Percentiles rank a stretch among this genome's conserved stretches.
These are phyloP conservation scores for Tubiluchus corallicola DNA, from an alignment of 2,888 invertebrate genomes.

Conservation along the genomic window DNA sequence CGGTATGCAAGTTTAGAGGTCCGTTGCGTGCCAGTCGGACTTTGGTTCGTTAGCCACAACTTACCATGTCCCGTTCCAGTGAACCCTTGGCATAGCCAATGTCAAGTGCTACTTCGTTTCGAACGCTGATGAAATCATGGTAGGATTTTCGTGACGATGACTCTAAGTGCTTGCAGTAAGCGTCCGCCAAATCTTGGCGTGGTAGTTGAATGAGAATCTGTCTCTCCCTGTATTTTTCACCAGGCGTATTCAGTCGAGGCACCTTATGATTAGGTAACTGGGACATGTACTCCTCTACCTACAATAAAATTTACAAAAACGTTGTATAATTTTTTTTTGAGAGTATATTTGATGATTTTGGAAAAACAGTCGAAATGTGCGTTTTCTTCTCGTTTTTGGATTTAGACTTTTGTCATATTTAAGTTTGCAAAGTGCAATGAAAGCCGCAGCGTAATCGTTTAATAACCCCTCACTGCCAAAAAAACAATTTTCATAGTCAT, in stretches of 20 bases:
- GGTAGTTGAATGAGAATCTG: constrained; percentile 76
- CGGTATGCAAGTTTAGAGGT: too few relatives aligned
- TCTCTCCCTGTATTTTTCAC: constrained; percentile 57
- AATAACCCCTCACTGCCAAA: too few relatives aligned
- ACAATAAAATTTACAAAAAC: constrained; percentile 26
- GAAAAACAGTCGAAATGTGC: too few relatives aligned
- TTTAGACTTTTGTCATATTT: too few relatives aligned
- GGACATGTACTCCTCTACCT: constrained; percentile 84
- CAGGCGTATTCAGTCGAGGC: constrained; percentile 51
- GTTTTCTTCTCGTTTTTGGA: too few relatives aligned
- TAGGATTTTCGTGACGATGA: constrained; percentile 56
- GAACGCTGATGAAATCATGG: constrained; percentile 77
- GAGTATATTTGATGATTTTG: too few relatives aligned
- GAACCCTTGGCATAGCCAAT: constrained; percentile 46
- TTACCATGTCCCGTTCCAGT: constrained; percentile 26
- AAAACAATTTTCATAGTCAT: too few relatives aligned
- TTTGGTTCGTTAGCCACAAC: too few relatives aligned
- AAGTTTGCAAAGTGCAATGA: too few relatives aligned
- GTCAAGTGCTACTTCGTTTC: constrained; percentile 88
- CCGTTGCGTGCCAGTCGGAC: too few relatives aligned
- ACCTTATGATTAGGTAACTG: constrained; percentile 64
- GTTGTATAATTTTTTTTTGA: too few relatives aligned
- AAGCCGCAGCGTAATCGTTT: too few relatives aligned
- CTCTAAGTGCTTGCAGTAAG: constrained; percentile 70
- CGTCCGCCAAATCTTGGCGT: constrained; percentile 65